Evolutionary conservation across 2,888 invertebrate genomes (phyloP).

Genomic region (Zelleria hepariella): DNA sequence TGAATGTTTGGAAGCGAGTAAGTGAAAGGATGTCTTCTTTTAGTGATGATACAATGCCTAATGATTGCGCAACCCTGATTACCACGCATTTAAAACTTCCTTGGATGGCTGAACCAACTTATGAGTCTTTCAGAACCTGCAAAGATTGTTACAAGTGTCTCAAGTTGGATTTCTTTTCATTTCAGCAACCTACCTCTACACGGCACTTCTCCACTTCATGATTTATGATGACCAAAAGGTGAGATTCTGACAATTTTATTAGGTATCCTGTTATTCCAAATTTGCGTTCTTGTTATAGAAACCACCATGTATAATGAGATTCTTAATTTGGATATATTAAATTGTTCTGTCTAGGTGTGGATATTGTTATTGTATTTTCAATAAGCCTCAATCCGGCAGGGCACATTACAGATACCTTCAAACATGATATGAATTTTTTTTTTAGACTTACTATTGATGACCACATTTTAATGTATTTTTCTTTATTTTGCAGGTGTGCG

Average conservation of each 20-base stretch:
- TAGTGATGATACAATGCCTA: slow-evolving; percentile 64
- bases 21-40: neutral
- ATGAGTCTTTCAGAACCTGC: neutral
- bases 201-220: neutral
- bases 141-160: neutral
- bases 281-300: slow-evolving; percentile 6
- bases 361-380: slow-evolving; percentile 47
- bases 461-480: no score
- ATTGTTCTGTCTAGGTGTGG: slow-evolving; percentile 63
- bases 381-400: slow-evolving; percentile 66
- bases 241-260: neutral
- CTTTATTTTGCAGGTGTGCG: no score
- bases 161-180: neutral
- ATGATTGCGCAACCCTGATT: slow-evolving; percentile 70
- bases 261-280: slow-evolving; percentile 2
- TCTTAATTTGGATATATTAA: slow-evolving; percentile 42
- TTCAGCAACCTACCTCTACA: neutral
- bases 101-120: slow-evolving; percentile 60
- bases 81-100: slow-evolving; percentile 70
- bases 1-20: neutral
- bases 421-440: no score
- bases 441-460: no score
- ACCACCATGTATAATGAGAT: neutral
- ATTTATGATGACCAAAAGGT: neutral
- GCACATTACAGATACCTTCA: no score